phyloP scores from a whole-genome alignment of 1,140 invertebrate genomes.

The Daktulosphaira vitifoliae region DNA sequence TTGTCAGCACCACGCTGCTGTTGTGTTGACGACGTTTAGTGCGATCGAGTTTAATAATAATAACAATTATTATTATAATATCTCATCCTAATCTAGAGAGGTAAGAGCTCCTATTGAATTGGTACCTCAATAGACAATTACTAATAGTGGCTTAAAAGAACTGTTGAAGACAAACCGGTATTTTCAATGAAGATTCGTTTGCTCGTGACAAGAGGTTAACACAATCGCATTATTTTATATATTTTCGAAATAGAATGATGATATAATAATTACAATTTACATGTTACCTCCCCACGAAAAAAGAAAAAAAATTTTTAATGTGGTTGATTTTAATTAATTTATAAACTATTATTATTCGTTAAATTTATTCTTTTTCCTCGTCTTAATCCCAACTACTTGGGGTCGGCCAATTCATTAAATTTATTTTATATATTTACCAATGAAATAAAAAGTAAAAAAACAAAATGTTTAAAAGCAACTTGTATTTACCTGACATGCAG shows the following conservation, averaged over 20 bases:
- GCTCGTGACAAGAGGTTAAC: constrained; percentile 28
- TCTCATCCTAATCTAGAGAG: constrained; percentile 7
- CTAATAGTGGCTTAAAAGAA: constrained; percentile 5
- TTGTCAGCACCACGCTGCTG: constrained; percentile 17
- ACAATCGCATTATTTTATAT: constrained; percentile 24
- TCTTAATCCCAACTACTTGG: no score
- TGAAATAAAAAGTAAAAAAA: no score
- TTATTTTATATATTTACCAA: no score
- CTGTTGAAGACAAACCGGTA: constrained; percentile 33
- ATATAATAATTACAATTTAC: no score
- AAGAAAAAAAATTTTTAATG: no score
- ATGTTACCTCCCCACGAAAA: no score
- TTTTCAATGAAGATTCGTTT: constrained; percentile 24
- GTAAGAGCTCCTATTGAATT: constrained; percentile 20
- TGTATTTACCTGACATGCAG: constrained; percentile 30
- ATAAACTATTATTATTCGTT: no score
- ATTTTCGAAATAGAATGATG: background rate
- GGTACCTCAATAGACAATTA: constrained; percentile 23
- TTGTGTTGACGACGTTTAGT: background rate
- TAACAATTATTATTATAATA: constrained; percentile 14
- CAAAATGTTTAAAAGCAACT: no score
- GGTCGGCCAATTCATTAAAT: no score
- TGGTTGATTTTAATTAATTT: no score
- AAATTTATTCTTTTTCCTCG: no score
- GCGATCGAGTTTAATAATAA: constrained; percentile 15